Conservation (phyloP, 2,888 invertebrate species). For the Hyles lineata region DNA sequence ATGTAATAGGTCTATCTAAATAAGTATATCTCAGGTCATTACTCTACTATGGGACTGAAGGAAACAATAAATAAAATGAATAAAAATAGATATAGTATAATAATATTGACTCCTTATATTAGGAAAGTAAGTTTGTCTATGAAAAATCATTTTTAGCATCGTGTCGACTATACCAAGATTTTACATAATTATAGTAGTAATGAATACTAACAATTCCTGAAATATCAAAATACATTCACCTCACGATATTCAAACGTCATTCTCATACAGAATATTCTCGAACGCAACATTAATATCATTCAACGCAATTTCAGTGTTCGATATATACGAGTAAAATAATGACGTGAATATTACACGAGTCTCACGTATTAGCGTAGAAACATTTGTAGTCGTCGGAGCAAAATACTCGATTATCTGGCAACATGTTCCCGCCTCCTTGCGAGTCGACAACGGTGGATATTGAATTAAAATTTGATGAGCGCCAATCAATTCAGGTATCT, state of each 20-base stretch:
- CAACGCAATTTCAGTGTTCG: neutral
- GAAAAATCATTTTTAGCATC: too few species aligned
- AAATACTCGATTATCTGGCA: conserved; percentile 38
- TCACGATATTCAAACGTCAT: neutral
- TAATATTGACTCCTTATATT: too few species aligned
- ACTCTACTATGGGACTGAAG: too few species aligned
- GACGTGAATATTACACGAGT: conserved; percentile 19
- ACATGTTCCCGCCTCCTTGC: conserved; percentile 34
- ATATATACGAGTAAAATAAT: conserved; percentile 19
- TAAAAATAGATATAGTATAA: too few species aligned
- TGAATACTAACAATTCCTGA: neutral
- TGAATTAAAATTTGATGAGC: conserved; percentile 51
- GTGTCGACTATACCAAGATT: too few species aligned
- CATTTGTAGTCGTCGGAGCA: conserved; percentile 32
- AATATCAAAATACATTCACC: neutral
- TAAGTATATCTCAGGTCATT: too few species aligned
- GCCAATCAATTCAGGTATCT: conserved; percentile 52
- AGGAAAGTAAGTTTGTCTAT: too few species aligned
- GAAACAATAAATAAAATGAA: too few species aligned
- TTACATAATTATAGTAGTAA: too few species aligned
- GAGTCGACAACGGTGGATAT: conserved; percentile 47
- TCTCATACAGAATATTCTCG: neutral
- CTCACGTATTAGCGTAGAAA: conserved; percentile 9
- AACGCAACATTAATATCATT: neutral
- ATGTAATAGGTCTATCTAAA: too few species aligned